These are phyloP conservation scores for Rhynchopsitta pachyrhyncha DNA, from an alignment of 2,113 vertebrate genomes.

Conservation along the genomic window DNA sequence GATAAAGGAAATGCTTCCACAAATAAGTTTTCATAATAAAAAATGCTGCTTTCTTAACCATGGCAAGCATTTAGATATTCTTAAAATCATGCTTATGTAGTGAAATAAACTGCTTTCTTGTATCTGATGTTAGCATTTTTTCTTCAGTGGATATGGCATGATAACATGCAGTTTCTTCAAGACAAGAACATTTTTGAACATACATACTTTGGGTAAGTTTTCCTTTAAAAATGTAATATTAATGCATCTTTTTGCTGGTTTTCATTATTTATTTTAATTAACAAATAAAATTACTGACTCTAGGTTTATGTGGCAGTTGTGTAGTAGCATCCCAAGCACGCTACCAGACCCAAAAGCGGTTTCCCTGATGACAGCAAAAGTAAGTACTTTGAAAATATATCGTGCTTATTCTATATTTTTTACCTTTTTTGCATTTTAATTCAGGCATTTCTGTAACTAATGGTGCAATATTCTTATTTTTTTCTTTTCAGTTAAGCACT, in stretches of 20 bases:
- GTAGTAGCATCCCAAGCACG: constrained; percentile 97
- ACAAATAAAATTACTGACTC: constrained; percentile 66
- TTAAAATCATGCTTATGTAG: constrained; percentile 28
- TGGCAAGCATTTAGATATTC: not conserved
- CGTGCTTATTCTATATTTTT: not conserved
- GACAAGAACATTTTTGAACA: constrained; percentile 99
- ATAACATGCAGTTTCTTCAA: constrained; percentile 99
- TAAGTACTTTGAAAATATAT: constrained; percentile 52
- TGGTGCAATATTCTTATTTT: not conserved
- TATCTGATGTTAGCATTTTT: constrained; percentile 70
- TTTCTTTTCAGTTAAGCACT: constrained; percentile 89
- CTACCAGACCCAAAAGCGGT: constrained; percentile 96
- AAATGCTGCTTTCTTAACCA: not conserved
- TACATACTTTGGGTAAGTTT: constrained; percentile 96
- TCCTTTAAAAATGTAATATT: constrained; percentile 37
- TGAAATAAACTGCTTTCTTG: constrained; percentile 63
- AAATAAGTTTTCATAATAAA: not conserved
- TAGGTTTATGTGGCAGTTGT: constrained; percentile 99
- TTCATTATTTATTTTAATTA: constrained; percentile 40
- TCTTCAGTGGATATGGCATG: constrained; percentile 98
- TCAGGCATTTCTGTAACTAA: constrained; percentile 37
- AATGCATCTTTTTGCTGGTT: constrained; percentile 36
- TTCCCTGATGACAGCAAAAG: constrained; percentile 98
- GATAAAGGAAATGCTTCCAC: not conserved
- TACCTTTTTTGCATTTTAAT: not conserved